A percentile compares a stretch with the other conserved stretches of the same genome.
Conservation (phyloP, 2,113 vertebrate species). For the Tetrao urogallus region DNA sequence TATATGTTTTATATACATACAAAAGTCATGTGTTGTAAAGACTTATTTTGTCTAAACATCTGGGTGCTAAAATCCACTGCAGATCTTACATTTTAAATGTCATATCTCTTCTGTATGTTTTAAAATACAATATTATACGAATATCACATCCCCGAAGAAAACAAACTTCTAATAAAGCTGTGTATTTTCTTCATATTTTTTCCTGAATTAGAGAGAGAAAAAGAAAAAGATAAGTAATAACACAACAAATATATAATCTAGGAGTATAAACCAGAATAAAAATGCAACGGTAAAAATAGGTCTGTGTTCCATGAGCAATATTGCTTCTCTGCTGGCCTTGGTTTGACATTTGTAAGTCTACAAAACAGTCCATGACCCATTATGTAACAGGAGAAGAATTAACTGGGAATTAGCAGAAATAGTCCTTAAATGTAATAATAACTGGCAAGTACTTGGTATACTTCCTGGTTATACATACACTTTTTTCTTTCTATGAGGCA, state of each 20-base stretch:
- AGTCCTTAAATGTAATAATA: background rate
- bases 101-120: constrained; percentile 9
- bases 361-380: constrained; percentile 74
- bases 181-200: constrained; percentile 48
- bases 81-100: background rate
- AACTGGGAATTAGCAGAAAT: constrained; percentile 6
- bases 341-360: constrained; percentile 70
- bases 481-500: background rate
- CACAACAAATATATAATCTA: constrained; percentile 70
- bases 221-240: constrained; percentile 66
- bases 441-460: background rate
- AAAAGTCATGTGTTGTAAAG: constrained; percentile 70
- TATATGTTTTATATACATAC: constrained; percentile 11
- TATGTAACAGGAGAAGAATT: constrained; percentile 5
- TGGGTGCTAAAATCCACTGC: constrained; percentile 26
- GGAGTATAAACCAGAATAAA: constrained; percentile 64
- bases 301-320: constrained; percentile 69
- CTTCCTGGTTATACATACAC: background rate
- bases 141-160: constrained; percentile 48
- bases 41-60: background rate
- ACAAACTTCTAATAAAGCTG: constrained; percentile 65
- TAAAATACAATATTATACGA: constrained; percentile 37
- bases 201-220: constrained; percentile 51
- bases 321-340: constrained; percentile 78
- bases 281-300: constrained; percentile 74